Percentiles rank a stretch among this genome's conserved stretches.
These are phyloP conservation scores for Perodicticus potto DNA, from an alignment of 2,797 vertebrate species.

Conservation along the genomic window DNA sequence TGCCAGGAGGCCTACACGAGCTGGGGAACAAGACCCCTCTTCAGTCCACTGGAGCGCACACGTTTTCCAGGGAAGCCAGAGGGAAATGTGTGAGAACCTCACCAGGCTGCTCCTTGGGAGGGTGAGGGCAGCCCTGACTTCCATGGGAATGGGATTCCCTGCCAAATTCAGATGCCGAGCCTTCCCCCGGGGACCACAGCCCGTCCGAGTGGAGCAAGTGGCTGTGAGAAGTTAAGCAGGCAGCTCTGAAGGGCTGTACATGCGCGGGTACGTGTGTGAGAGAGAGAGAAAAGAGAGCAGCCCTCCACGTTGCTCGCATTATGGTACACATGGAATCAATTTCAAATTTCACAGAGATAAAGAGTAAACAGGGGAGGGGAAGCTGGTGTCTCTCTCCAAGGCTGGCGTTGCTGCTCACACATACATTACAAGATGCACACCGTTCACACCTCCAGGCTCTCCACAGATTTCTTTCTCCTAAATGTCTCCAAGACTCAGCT, in stretches of 20 bases:
- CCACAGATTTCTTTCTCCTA: background rate
- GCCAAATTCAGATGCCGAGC: constrained; percentile 95
- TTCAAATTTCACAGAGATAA: constrained; percentile 81
- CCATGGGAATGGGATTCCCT: constrained; percentile 94
- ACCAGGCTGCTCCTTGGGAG: constrained; percentile 88
- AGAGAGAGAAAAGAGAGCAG: constrained; percentile 83
- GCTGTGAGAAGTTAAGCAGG: constrained; percentile 88
- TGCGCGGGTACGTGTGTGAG: constrained; percentile 64
- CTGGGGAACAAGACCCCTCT: constrained; percentile 28
- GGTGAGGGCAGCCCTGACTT: constrained; percentile 92
- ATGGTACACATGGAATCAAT: constrained; percentile 90
- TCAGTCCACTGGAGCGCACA: background rate
- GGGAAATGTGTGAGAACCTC: constrained; percentile 85
- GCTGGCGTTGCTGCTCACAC: rapidly evolving
- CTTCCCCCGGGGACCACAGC: constrained; percentile 91
- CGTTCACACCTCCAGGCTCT: background rate
- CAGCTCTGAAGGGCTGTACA: constrained; percentile 57
- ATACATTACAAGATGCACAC: background rate
- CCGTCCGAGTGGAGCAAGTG: constrained; percentile 89
- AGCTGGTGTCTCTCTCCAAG: background rate
- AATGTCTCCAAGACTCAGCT: background rate
- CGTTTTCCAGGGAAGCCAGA: constrained; percentile 74
- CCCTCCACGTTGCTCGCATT: constrained; percentile 74
- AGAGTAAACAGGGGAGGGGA: constrained; percentile 1
- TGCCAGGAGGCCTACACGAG: constrained; percentile 18